Conservation (phyloP, 2,888 invertebrate species). For the Dione juno region DNA sequence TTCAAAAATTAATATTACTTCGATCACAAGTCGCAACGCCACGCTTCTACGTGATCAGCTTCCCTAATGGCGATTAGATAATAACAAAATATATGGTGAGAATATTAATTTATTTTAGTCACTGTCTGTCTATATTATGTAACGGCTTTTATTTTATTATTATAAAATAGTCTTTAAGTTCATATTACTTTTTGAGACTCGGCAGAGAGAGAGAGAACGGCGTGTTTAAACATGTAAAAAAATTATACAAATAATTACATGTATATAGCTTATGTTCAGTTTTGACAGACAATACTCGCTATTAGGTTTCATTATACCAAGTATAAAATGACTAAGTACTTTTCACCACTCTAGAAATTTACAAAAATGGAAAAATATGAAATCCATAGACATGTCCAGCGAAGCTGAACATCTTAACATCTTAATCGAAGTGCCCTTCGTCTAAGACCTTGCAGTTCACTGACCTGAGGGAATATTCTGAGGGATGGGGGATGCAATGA, state of each 20-base stretch:
- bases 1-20: not conserved
- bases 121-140: slow-evolving; percentile 3
- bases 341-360: no score
- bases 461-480: slow-evolving; percentile 20
- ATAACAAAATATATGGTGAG: not conserved
- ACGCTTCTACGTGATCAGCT: slow-evolving; percentile 1
- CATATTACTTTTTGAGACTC: no score
- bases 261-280: no score
- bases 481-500: slow-evolving; percentile 20
- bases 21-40: slow-evolving; percentile 9
- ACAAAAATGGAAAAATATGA: not conserved
- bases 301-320: not conserved
- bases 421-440: slow-evolving; percentile 22
- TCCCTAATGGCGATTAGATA: not conserved
- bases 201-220: no score
- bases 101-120: slow-evolving; percentile 16
- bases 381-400: slow-evolving; percentile 6
- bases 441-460: slow-evolving; percentile 33
- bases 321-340: no score
- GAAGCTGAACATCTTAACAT: slow-evolving; percentile 13
- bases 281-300: not conserved
- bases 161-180: no score
- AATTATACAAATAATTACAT: no score
- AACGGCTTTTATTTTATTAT: not conserved
- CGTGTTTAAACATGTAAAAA: no score